phyloP scores from a whole-genome alignment of 2,113 vertebrate species.

The Taurulus bubalis region DNA sequence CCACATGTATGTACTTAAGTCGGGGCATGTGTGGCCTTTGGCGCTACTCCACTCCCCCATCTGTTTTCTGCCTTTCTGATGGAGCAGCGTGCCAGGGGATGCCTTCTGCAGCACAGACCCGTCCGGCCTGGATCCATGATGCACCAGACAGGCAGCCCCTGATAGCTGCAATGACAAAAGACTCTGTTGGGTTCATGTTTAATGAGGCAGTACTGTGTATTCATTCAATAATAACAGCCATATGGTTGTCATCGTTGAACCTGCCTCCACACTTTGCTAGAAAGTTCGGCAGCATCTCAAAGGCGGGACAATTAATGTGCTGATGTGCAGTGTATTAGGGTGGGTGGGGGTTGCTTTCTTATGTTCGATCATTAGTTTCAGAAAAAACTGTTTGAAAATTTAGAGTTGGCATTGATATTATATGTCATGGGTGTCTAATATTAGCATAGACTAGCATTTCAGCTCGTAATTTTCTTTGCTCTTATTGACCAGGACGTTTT shows the following conservation, averaged over 20 bases:
- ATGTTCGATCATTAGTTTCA: slow-evolving; percentile 6
- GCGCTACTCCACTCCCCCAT: slow-evolving; percentile 30
- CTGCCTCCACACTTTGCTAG: slow-evolving; percentile 63
- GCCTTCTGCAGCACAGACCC: slow-evolving; percentile 40
- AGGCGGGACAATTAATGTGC: slow-evolving; percentile 66
- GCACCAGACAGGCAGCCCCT: slow-evolving; percentile 64
- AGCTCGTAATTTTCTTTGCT: background rate
- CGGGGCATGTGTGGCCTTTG: slow-evolving; percentile 17
- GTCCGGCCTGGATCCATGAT: slow-evolving; percentile 44
- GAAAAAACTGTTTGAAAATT: slow-evolving; percentile 9
- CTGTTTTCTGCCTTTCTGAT: slow-evolving; percentile 55
- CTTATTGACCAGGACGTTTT: background rate
- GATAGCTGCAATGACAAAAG: slow-evolving; percentile 75
- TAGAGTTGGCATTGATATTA: background rate
- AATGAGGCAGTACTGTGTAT: slow-evolving; percentile 77
- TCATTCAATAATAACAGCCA: slow-evolving; percentile 74
- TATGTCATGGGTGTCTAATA: background rate
- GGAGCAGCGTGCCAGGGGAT: slow-evolving; percentile 38
- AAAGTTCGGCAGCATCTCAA: slow-evolving; percentile 58
- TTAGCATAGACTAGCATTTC: background rate
- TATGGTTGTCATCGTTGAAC: slow-evolving; percentile 74
- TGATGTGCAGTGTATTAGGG: slow-evolving; percentile 38
- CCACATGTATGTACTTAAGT: slow-evolving; percentile 26
- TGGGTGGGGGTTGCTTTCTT: slow-evolving; percentile 19
- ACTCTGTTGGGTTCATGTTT: slow-evolving; percentile 70